Conservation (phyloP, 2,113 vertebrate species). For the Origma solitaria region DNA sequence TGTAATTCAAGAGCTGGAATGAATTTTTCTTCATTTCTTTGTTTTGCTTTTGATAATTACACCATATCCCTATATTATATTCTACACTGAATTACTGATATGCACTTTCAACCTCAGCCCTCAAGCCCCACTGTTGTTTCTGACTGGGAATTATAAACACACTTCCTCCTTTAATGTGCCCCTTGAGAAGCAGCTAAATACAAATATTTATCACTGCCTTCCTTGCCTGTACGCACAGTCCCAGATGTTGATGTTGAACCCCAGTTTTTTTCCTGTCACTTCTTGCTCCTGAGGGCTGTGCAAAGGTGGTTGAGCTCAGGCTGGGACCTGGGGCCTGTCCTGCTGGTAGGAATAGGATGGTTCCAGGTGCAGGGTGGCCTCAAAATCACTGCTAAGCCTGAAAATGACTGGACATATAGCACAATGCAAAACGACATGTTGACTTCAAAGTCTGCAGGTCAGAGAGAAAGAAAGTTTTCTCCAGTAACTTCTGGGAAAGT, state of each 20-base stretch:
- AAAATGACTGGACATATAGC: background rate
- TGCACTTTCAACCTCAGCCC: slow-evolving; percentile 46
- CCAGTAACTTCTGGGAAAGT: background rate
- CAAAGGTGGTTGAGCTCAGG: background rate
- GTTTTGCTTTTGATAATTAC: slow-evolving; percentile 50
- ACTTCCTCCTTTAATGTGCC: background rate
- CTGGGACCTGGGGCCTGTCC: background rate
- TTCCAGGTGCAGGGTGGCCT: background rate
- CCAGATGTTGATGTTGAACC: background rate
- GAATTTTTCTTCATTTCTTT: background rate
- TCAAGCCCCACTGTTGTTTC: background rate
- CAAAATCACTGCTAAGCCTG: background rate
- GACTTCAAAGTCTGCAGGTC: background rate
- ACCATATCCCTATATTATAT: background rate
- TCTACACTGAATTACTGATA: slow-evolving; percentile 10
- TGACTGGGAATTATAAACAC: background rate
- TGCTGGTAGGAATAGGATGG: background rate
- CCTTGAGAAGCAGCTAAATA: background rate
- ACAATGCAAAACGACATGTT: background rate
- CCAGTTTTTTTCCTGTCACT: background rate
- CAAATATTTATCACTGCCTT: background rate
- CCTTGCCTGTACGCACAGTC: accelerated
- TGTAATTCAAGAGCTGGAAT: background rate
- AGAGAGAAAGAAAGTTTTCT: background rate
- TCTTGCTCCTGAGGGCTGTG: background rate